phyloP scores from a whole-genome alignment of 2,888 invertebrate genomes.

The Nemotelus nigrinus region DNA sequence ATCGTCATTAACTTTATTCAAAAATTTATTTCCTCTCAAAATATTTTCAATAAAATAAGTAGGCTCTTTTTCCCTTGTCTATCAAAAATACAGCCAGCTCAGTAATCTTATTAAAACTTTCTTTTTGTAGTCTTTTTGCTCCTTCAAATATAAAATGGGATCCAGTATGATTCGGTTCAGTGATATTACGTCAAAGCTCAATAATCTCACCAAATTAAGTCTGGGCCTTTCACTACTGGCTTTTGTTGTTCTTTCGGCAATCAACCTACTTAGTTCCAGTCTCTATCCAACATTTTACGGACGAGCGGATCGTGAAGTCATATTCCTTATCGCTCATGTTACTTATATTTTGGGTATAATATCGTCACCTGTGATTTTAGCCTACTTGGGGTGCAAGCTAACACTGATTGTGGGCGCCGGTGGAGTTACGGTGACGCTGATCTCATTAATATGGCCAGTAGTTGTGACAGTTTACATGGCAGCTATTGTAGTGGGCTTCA shows the following conservation, averaged over 20 bases:
- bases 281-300: conserved; percentile 16
- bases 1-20: too few relatives aligned
- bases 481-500: background rate
- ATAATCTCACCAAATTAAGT: conserved; percentile 5
- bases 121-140: background rate
- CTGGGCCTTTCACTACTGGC: conserved; percentile 3
- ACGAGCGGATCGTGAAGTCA: background rate
- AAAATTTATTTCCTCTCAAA: too few relatives aligned
- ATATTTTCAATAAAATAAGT: too few relatives aligned
- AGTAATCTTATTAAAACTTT: background rate
- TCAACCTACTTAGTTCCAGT: conserved; percentile 17
- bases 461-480: background rate
- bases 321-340: conserved; percentile 12
- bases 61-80: too few relatives aligned
- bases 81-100: background rate
- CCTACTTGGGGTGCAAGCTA: background rate
- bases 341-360: conserved; percentile 7
- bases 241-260: conserved; percentile 15
- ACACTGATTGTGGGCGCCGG: conserved; percentile 2
- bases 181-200: conserved; percentile 11
- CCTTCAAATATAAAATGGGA: background rate
- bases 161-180: background rate
- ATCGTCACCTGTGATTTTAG: background rate
- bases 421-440: background rate
- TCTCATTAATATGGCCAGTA: background rate